Evolutionary conservation across 2,888 invertebrate genomes (phyloP), one percentile per base, ranked within the genome.

Genomic region (Silvanus unidentatus): DNA sequence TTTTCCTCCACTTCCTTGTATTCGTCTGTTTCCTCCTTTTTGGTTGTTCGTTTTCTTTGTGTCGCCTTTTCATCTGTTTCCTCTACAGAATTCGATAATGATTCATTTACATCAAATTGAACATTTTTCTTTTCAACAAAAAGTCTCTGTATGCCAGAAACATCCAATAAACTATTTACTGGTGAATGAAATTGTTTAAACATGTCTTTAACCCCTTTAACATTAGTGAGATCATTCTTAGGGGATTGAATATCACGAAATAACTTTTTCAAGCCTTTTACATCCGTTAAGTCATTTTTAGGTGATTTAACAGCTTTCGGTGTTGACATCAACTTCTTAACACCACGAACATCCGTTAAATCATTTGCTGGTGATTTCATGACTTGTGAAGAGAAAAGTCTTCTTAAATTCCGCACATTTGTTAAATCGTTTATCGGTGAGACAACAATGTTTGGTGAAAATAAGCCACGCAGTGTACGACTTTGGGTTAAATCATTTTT

Each of bases 201-300:
- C n/a, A n/a, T n/a, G n/a, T n/a, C n/a, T n/a, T 74, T 76, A 1
- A 75, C 66, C 1, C 75, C 76, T 0, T 61, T 49, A 1, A 75
- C 69, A 32, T 73, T 57, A 0, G 66, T 68, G 40, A 55, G 44
- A 37, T 55, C 54, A 27, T 15, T 11, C 51, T 48, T 55, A 0
- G 59, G 58, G 8, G 15, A 15, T 16, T 37, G 13, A 13, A n/a
- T 5, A 11, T 5, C n/a, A 4, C 15, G 8, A 13, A 37, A 11
- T 12, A 36, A 35, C 16, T 16, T 11, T 13, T 37, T 41, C 13
- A 34, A 50, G 34, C 12, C 49, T 45, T 29, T 39, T 43, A 49
- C 14, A 9, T 44, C 50, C 34, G 47, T 53, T 9, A 56, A 42
- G 2, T 52, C 52, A 12, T 50, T 50, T 27, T 59, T 16, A 36